Base-by-base conservation (phyloP, 1,140 invertebrate genomes). In the Drosophila nigromelanica region DNA sequence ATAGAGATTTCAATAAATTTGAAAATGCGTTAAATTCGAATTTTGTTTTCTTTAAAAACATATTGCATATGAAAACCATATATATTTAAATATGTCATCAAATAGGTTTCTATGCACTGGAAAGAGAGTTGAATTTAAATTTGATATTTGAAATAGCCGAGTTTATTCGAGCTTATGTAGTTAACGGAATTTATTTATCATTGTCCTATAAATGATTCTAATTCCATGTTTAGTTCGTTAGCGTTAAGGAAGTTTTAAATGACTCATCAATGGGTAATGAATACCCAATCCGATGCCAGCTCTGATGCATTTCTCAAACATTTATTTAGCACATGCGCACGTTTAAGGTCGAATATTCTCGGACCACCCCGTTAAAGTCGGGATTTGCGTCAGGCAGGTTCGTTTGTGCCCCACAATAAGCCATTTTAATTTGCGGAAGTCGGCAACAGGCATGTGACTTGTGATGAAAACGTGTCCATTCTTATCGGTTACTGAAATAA, bases 211-310 rank as follows among this genome's bases (percentile, higher is more conserved):
- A 24, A 27, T 27, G 5, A 27, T 27, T 27, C 5, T 3, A 35
- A 35, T 35, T 35, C 8, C 8, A 35, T 35, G 6, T 1, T 35
- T 35, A 3, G 33, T 10, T 7, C 48, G 27, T 33, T 14, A 35
- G 7, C 8, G 11, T 33, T 35, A 4, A 24, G 58, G 12, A 18
- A 30, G 54, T 15, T 56, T 5, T 3, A 18, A 6, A 39, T 64
- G 40, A 64, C 40, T 55, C 42, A 56, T 45, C 40, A 4, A 24
- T 52, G 15, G 5, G n/a, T 27, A 30, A 10, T 39, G 10, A 39
- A 33, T 33, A 35, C 27, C 56, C 30, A 52, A 60, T 68, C 56
- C 56, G 24, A 60, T 60, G 64, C 45, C 51, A 35, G 39, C 51
- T 6, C 14, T 52, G 37, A 42, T 52, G 51, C 51, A 64, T 37